Evolutionary conservation across 2,888 invertebrate genomes (phyloP), one percentile per base, ranked within the genome.

Genomic region (Oligia fasciuncula): DNA sequence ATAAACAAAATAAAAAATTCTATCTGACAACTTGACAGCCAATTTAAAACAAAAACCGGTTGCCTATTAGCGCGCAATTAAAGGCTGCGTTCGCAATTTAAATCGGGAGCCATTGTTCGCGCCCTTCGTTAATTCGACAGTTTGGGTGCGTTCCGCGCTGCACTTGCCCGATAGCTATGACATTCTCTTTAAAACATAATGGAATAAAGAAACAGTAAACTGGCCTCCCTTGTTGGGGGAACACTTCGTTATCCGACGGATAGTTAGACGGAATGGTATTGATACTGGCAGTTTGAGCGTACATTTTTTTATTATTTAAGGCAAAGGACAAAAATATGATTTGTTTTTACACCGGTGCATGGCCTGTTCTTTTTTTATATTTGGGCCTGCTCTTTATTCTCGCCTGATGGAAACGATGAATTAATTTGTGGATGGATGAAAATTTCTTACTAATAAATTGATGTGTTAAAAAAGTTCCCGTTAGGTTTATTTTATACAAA

Each of bases 181-280:
- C 96, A 95, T 96, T 96, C 95, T 95, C 93, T 95, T 96, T 96
- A 95, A 95, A 95, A 93, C 94, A 96, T 96, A 96, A 96, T 96
- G 96, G 96, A 95, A 96, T 96, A 96, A 96, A 96, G 96, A 96
- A 96, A 96, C 96, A 95, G 96, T 96, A 95, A 95, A 96, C 95
- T 95, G 94, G 94, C 93, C 91, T 93, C 95, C 94, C 94, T 93
- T 92, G 88, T 90, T 92, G 93, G 95, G 96, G 95, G 94, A 93
- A 91, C 93, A 93, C 93, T 94, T 95, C 93, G 96, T 95, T 95
- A 95, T 92, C 90, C 88, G 85, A 83, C 68, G 81, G 81, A 81
- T 83, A 92, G 85, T 85, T 60, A 72, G 91, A 90, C 19, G 57
- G 43, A 83, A 51, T 63, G 23, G 76, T 88, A 14, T 95, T 95